Evolutionary conservation across 53 echinoderm and acorn worm genomes (phyloP), one percentile per base, ranked within the genome.

Genomic region (Astropecten irregularis): DNA sequence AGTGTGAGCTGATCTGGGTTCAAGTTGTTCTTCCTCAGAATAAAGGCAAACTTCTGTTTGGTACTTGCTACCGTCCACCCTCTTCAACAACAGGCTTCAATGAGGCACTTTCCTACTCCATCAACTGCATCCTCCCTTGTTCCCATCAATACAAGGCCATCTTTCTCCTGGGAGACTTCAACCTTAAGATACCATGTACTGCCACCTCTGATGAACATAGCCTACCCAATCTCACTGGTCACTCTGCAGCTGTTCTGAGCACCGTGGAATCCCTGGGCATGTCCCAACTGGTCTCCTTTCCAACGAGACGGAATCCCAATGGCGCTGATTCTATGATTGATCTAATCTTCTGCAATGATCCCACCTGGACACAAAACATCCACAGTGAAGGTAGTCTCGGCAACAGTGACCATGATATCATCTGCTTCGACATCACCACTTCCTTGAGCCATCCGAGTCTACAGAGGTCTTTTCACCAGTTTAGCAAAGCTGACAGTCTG

Each of bases 281-380:
- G 27, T 57, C 58, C 4, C 58, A 57, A 57, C 58, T 57, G 25
- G 58, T 57, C 58, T 57, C 58, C 14, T 57, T 57, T 28, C 58
- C 58, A 23, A 57, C 58, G 9, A 28, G 58, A 57, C 29, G 26
- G 1, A 28, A 57, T 57, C 58, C 29, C 11, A 3, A 28, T 26
- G 25, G n/a, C n/a, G n/a, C n/a, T n/a, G 47, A 46, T 46, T 46
- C 47, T 14, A 46, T 46, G 47, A 9, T 46, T 8, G 47, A 46
- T 46, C 47, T 46, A 14, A 46, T 46, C 14, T 46, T 46, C 14
- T 9, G 47, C 14, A 46, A 46, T 46, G 47, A 46, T 9, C 14
- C 47, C 47, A 46, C 8, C 14, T 9, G 8, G 47, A 14, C 14
- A 8, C 8, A 8, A 9, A 46, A 46, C 47, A 14, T 46, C 14